These are phyloP conservation scores for Maniola hyperantus DNA, from an alignment of 2,888 invertebrate species.

Conservation along the genomic window DNA sequence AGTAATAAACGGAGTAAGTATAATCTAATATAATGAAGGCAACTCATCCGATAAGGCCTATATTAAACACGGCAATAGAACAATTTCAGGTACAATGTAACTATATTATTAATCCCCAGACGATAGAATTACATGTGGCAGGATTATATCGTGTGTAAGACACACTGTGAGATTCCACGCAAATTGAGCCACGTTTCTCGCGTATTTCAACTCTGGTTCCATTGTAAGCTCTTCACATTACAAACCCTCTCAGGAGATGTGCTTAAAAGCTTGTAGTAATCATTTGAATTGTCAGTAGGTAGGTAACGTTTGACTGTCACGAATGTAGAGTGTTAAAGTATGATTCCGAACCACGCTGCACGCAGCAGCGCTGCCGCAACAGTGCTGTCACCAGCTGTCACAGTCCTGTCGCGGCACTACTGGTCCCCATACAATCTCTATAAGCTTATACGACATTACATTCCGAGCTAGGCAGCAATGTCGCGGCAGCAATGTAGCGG, in stretches of 20 bases:
- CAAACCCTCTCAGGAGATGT: constrained; percentile 26
- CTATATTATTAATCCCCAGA: constrained; percentile 15
- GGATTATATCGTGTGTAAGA: constrained; percentile 12
- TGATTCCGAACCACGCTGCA: too few species aligned
- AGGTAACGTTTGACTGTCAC: constrained; percentile 9
- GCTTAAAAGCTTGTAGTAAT: constrained; percentile 27
- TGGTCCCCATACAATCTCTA: too few species aligned
- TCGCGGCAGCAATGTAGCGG: too few species aligned
- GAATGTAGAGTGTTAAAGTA: background rate
- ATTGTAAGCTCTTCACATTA: constrained; percentile 34
- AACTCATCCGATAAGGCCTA: constrained; percentile 15
- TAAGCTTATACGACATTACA: too few species aligned
- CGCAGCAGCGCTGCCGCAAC: too few species aligned
- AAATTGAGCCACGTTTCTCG: constrained; percentile 23
- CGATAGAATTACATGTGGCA: constrained; percentile 28
- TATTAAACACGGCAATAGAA: constrained; percentile 20
- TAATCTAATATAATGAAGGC: constrained; percentile 13
- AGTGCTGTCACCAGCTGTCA: too few species aligned
- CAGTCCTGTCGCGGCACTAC: too few species aligned
- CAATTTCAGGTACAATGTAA: background rate
- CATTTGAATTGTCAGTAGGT: constrained; percentile 17
- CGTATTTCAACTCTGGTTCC: constrained; percentile 26
- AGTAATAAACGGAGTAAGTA: constrained; percentile 5
- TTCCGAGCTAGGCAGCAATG: too few species aligned
- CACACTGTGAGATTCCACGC: constrained; percentile 25